Evolutionary conservation across 2,888 invertebrate species (phyloP).

Genomic region (Rhynchonema sp.): DNA sequence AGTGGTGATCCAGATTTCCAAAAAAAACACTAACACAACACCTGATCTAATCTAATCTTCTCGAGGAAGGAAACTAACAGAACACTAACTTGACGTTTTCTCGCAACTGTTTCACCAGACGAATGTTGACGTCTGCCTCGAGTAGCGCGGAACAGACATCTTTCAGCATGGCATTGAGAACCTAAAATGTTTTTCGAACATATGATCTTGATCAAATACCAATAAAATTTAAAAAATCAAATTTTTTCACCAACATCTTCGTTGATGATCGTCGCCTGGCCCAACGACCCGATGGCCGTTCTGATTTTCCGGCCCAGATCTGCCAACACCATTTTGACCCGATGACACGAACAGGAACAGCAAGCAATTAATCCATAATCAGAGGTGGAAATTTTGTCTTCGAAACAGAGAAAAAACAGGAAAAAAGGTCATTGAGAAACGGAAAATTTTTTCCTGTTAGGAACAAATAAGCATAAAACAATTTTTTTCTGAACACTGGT

Average conservation of each 20-base stretch:
- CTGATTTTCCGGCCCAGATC: constrained; percentile 98
- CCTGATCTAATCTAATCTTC: too few species aligned
- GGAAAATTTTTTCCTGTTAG: too few species aligned
- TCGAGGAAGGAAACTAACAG: neutral
- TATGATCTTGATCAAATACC: too few species aligned
- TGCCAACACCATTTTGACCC: constrained; percentile 75
- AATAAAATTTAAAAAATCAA: neutral
- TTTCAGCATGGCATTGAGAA: constrained; percentile 93
- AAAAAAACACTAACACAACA: too few species aligned
- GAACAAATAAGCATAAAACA: too few species aligned
- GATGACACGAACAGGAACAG: neutral
- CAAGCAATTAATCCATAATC: too few species aligned
- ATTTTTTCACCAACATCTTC: constrained; percentile 50
- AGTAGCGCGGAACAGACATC: constrained; percentile 77
- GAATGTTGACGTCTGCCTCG: constrained; percentile 87
- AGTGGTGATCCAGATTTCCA: too few species aligned
- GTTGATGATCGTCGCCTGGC: constrained; percentile 93
- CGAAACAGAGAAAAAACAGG: too few species aligned
- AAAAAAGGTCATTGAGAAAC: too few species aligned
- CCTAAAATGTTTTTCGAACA: constrained; percentile 39
- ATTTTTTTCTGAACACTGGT: too few species aligned
- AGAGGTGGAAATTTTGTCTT: too few species aligned
- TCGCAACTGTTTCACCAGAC: constrained; percentile 74
- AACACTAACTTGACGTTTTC: constrained; percentile 64
- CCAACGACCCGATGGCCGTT: constrained; percentile 83